Percentiles rank a stretch among this genome's conserved stretches.
These are phyloP conservation scores for Loripinus fragilis DNA, from an alignment of 2,888 invertebrate genomes.

Conservation along the genomic window DNA sequence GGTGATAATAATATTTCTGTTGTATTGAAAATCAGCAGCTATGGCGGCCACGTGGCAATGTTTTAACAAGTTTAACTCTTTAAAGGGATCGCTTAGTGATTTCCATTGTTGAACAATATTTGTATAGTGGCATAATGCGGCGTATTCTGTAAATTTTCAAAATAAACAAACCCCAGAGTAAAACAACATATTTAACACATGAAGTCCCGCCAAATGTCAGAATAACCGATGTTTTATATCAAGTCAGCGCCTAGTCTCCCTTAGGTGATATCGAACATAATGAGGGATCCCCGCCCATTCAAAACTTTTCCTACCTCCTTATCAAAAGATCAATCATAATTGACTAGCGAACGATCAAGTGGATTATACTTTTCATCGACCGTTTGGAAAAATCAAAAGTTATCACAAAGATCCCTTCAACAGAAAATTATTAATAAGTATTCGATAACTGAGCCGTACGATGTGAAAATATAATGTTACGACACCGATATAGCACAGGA, in stretches of 20 bases:
- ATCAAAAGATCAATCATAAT: conserved; percentile 20
- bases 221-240: conserved; percentile 4
- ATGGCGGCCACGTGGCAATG: not conserved
- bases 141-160: conserved; percentile 38
- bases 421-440: conserved; percentile 13
- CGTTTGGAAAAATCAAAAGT: conserved; percentile 14
- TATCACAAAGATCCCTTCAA: not conserved
- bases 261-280: not conserved
- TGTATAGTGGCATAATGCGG: conserved; percentile 4
- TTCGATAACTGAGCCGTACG: too few species aligned
- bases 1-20: conserved; percentile 6
- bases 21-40: not conserved
- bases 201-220: not conserved
- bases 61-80: not conserved
- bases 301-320: conserved; percentile 2
- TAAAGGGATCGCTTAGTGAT: not conserved
- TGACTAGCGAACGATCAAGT: conserved; percentile 6
- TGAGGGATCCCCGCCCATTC: conserved; percentile 6
- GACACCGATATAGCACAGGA: too few species aligned
- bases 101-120: not conserved
- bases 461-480: too few species aligned
- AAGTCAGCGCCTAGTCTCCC: not conserved
- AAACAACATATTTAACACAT: conserved; percentile 39
- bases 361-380: conserved; percentile 14
- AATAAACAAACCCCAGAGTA: conserved; percentile 41